Evolutionary conservation across 1,140 invertebrate genomes (phyloP).

Genomic region (Kradibia gibbosae): DNA sequence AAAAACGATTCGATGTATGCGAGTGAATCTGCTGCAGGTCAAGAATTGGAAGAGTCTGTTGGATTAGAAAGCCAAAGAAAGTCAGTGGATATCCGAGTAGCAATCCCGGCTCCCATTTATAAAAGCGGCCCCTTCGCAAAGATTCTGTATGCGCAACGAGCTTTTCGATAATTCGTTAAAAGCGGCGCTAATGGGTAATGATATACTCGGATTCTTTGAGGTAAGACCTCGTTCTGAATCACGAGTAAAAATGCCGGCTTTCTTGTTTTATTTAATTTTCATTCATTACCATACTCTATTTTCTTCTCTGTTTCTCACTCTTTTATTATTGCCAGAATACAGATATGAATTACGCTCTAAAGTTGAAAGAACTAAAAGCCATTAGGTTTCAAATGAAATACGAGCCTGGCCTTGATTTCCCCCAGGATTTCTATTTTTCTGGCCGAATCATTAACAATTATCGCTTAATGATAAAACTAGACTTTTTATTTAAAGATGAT

Average conservation of each 20-base stretch:
- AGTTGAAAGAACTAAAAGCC: neutral
- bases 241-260: neutral
- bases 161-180: neutral
- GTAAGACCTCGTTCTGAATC: neutral
- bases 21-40: slow-evolving; percentile 11
- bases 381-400: neutral
- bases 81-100: neutral
- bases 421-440: neutral
- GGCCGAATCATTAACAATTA: neutral
- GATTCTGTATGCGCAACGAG: neutral
- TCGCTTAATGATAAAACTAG: too few species aligned
- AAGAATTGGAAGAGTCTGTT: slow-evolving; percentile 1
- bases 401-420: neutral
- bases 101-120: neutral
- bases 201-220: neutral
- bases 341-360: neutral
- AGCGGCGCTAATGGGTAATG: slow-evolving; percentile 4
- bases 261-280: neutral
- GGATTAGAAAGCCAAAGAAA: slow-evolving; percentile 36
- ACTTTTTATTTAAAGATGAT: too few species aligned
- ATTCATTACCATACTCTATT: neutral
- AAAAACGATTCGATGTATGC: neutral
- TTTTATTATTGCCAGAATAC: neutral
- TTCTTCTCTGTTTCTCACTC: neutral
- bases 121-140: neutral